Evolutionary conservation across 2,113 vertebrate species (phyloP).

Genomic region (Cyanoliseus patagonus): DNA sequence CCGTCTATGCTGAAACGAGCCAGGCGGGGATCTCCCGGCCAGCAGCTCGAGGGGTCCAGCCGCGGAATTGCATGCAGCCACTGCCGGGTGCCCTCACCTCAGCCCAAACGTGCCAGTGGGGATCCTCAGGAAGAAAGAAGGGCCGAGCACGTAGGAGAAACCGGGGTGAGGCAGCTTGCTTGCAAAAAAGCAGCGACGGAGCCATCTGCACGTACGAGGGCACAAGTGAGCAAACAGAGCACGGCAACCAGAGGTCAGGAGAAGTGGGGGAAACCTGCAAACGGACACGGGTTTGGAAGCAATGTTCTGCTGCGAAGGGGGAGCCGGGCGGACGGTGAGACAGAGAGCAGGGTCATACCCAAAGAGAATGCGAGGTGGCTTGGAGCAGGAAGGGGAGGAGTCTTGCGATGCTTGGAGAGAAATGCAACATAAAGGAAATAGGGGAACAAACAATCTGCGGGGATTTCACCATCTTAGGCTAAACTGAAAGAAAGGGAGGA

Average conservation of each 20-base stretch:
- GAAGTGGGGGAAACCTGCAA: background rate
- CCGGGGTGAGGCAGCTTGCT: background rate
- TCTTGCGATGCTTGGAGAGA: conserved; percentile 69
- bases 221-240: background rate
- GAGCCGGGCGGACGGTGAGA: background rate
- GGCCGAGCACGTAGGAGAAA: background rate
- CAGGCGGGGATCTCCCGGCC: background rate
- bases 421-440: conserved; percentile 76
- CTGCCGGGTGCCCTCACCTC: background rate
- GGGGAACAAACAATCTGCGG: conserved; percentile 76
- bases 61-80: rapidly evolving
- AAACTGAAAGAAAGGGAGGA: conserved; percentile 73
- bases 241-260: background rate
- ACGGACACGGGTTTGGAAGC: background rate
- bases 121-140: background rate
- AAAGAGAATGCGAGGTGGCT: conserved; percentile 42
- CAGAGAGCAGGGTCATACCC: conserved; percentile 43
- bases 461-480: conserved; percentile 75
- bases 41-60: background rate
- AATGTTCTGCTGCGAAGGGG: background rate
- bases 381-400: conserved; percentile 69
- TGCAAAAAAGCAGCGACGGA: background rate
- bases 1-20: background rate
- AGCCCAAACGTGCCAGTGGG: background rate
- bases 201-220: background rate